A percentile compares a stretch with the other conserved stretches of the same genome.
Evolutionary conservation across 2,888 invertebrate genomes (phyloP).

Genomic region (Hirtodrosophila cameraria): DNA sequence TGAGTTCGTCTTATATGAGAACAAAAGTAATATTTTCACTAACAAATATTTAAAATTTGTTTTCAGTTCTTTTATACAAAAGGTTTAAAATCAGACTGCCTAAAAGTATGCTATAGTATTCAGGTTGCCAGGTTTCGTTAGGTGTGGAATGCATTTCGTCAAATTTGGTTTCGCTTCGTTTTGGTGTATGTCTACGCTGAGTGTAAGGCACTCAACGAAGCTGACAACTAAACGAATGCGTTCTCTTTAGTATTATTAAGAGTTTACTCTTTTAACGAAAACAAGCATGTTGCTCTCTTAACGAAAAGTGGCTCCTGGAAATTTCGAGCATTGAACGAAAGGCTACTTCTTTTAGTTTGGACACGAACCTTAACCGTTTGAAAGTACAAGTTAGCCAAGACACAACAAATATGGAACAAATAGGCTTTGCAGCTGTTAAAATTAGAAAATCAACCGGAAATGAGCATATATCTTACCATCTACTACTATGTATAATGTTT

Average conservation of each 20-base stretch:
- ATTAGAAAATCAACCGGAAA: too few relatives aligned
- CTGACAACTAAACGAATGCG: neutral
- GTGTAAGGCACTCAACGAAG: neutral
- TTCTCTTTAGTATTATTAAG: conserved; percentile 16
- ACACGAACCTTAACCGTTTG: conserved; percentile 16
- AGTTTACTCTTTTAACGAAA: neutral
- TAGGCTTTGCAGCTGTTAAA: too few relatives aligned
- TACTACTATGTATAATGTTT: too few relatives aligned
- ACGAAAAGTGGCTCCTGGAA: too few relatives aligned
- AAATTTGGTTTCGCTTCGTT: neutral
- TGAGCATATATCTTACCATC: too few relatives aligned
- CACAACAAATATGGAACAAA: too few relatives aligned
- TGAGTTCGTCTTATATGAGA: too few relatives aligned
- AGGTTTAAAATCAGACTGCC: conserved; percentile 4
- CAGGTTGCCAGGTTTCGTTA: neutral
- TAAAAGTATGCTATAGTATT: conserved; percentile 21
- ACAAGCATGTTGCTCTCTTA: neutral
- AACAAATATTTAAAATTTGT: too few relatives aligned
- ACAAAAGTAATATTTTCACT: too few relatives aligned
- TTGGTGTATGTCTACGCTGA: neutral
- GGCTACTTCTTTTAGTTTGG: neutral
- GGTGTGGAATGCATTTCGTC: neutral
- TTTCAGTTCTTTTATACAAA: too few relatives aligned
- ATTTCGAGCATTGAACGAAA: conserved; percentile 12
- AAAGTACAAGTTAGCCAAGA: neutral